Evolutionary conservation across 1,140 invertebrate species (phyloP), one percentile per base, ranked within the genome.

Genomic region (Odontomachus brunneus): DNA sequence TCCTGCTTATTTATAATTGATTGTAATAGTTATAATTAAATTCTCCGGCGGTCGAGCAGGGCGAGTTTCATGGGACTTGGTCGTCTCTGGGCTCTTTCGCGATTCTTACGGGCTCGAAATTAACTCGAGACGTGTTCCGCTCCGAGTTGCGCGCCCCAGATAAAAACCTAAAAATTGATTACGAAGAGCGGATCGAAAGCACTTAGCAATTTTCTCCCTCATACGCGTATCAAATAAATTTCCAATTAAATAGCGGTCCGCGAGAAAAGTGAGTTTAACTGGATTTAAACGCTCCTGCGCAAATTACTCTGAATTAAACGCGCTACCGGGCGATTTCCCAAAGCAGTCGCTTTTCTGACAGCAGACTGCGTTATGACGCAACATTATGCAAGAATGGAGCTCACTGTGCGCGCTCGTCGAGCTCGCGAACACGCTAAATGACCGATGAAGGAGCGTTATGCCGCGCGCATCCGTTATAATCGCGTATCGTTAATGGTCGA

Each of bases 381-480:
- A 69, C 29, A 24, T 71, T 19, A 29, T 7, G 51, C 65, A 33
- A 57, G 57, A 71, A 80, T 59, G 22, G 14, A 1, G 12, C 51
- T n/a, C n/a, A 3, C n/a, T 4, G 5, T 55, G 19, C 14, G 33
- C 38, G 29, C 15, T 12, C 9, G 38, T n/a, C 44, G 44, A 75
- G 51, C 24, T 7, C 12, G 55, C 24, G 73, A 76, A 63, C 59
- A 44, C 26, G n/a, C 29, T 66, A n/a, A 76, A 66, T 48, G 26
- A 51, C 69, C 11, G 71, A 44, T 26, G 33, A 75, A 63, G n/a
- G 24, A 14, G n/a, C 60, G 48, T 53, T 51, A 55, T 29, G 24
- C 22, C 55, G 38, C 38, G 29, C 29, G 17, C 15, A 12, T 17
- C 71, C 72, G 33, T 69, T 80, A 69, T 69, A 80, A 80, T 59